Evolutionary conservation across 2,113 vertebrate genomes (phyloP).

Genomic region (Podarcis cretensis): DNA sequence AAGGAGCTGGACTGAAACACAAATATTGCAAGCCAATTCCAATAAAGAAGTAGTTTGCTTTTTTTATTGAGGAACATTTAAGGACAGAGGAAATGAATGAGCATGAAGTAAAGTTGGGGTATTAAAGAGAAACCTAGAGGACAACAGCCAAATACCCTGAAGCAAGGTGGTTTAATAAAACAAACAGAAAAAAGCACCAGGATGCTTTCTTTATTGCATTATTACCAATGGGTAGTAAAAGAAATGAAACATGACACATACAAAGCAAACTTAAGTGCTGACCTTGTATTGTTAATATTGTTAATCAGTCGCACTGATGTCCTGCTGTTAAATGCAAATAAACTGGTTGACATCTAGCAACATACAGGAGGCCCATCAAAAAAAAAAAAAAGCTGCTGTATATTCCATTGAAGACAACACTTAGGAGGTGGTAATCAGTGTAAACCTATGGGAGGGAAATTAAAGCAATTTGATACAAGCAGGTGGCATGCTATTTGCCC

Average conservation of each 20-base stretch:
- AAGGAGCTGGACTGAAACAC: constrained; percentile 17
- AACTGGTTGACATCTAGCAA: constrained; percentile 36
- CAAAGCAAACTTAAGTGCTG: constrained; percentile 68
- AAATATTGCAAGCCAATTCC: constrained; percentile 63
- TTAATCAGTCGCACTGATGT: constrained; percentile 57
- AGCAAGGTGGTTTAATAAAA: constrained; percentile 78
- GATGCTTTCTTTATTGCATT: constrained; percentile 73
- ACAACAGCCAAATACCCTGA: constrained; percentile 71
- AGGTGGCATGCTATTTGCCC: constrained; percentile 18
- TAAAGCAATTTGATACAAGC: constrained; percentile 44
- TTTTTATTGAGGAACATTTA: constrained; percentile 74
- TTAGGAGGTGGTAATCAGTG: constrained; percentile 37
- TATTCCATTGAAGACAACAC: constrained; percentile 35
- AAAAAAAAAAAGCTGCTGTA: not conserved
- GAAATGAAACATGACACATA: constrained; percentile 58
- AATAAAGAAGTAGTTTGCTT: constrained; percentile 65
- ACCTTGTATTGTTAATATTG: constrained; percentile 49
- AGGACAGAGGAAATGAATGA: constrained; percentile 77
- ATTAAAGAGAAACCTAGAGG: constrained; percentile 72
- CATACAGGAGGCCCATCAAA: constrained; percentile 33
- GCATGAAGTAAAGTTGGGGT: constrained; percentile 72
- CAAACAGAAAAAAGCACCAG: constrained; percentile 73
- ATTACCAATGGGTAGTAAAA: constrained; percentile 63
- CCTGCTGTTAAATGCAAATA: constrained; percentile 57
- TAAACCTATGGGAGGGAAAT: constrained; percentile 30